These are phyloP conservation scores for Fistularia commersonii DNA, from an alignment of 2,797 vertebrate genomes.

Conservation along the genomic window DNA sequence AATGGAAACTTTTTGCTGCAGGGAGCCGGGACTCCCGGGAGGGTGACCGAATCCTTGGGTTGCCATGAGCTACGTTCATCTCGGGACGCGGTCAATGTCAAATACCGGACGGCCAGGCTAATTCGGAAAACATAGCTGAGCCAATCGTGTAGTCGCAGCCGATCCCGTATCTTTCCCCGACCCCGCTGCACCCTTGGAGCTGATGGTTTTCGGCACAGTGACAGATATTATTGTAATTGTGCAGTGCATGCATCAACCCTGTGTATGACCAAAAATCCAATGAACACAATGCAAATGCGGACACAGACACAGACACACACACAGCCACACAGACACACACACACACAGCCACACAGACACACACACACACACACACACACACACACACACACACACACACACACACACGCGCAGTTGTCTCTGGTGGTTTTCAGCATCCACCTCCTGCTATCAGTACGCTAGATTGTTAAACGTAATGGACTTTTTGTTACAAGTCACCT, in stretches of 20 bases:
- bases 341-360: too few species aligned
- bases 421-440: constrained; percentile 54
- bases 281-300: not conserved
- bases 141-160: constrained; percentile 66
- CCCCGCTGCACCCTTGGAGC: constrained; percentile 55
- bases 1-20: constrained; percentile 86
- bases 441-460: constrained; percentile 63
- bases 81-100: constrained; percentile 81
- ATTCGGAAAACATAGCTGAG: constrained; percentile 77
- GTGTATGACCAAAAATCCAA: constrained; percentile 51
- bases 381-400: too few species aligned
- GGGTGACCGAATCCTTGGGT: constrained; percentile 78
- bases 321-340: too few species aligned
- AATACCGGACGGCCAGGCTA: constrained; percentile 83
- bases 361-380: too few species aligned
- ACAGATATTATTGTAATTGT: constrained; percentile 69
- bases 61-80: constrained; percentile 85
- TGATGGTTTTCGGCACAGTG: constrained; percentile 74
- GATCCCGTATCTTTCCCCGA: constrained; percentile 41
- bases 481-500: constrained; percentile 60
- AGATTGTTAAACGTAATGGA: constrained; percentile 65
- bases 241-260: constrained; percentile 56
- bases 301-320: constrained; percentile 45
- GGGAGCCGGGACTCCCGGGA: constrained; percentile 80
- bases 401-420: constrained; percentile 37